Evolutionary conservation across 2,797 vertebrate species (phyloP), one percentile per base, ranked within the genome.

Genomic region (Psittacula derbiana): DNA sequence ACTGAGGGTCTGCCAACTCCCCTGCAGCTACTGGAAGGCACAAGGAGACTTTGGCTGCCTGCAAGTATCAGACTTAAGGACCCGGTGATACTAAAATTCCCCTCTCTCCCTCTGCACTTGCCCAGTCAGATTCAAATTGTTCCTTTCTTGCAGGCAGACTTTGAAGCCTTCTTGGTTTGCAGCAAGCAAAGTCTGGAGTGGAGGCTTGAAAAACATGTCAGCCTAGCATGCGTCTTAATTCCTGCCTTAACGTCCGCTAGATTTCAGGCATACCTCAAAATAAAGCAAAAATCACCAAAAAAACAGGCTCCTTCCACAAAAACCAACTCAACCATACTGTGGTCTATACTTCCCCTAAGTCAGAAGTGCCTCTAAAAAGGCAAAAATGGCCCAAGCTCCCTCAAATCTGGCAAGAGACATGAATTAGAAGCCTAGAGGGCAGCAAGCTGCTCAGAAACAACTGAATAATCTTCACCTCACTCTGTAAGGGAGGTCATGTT

Each of bases 261-360:
- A 72, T 20, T 71, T 80, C 44, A 90, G 21, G 44, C 27, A 50
- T 10, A 80, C 4, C 31, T 64, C 49, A 74, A 83, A 71, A 74
- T 41, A 18, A 17, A 89, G 31, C 27, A 92, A 41, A 11, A 10
- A 64, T 7, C 19, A 70, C 13, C 31, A 66, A 46, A 66, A 46
- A 19, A 11, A 0, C 6, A 62, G 15, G 20, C 43, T 75, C 6
- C 38, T 71, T 7, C 38, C 20, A 31, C 69, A 43, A 62, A 71
- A 70, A 12, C 25, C 36, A 65, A 33, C 21, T 53, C 72, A 65
- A 43, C 12, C 52, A 5, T 12, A 36, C 8, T 33, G 17, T 16
- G 31, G 2, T 25, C 52, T 78, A 8, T 33, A 44, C 6, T 6
- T 47, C 16, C 16, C 2, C 0, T 16, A 60, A 85, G 3, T 57